These are phyloP conservation scores for Loripinus fragilis DNA, from an alignment of 2,888 invertebrate genomes.

Conservation along the genomic window DNA sequence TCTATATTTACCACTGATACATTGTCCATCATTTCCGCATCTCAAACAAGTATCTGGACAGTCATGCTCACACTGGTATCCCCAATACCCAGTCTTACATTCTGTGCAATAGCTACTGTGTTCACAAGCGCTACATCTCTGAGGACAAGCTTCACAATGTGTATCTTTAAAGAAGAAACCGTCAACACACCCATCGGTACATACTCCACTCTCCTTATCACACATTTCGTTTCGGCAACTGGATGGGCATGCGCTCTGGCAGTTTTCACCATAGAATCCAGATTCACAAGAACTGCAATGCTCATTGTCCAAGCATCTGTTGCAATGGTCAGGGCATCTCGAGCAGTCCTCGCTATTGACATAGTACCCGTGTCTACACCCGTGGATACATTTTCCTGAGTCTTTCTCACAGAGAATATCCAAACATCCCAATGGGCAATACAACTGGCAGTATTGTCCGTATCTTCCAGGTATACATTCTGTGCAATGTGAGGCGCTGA, in stretches of 20 bases:
- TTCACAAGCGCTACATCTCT: neutral
- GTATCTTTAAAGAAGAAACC: neutral
- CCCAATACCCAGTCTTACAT: constrained; percentile 3
- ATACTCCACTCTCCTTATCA: neutral
- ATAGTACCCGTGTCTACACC: neutral
- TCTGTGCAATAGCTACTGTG: neutral
- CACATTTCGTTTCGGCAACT: neutral
- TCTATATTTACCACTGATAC: neutral
- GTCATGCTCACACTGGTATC: neutral
- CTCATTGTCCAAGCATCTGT: neutral
- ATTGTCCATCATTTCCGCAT: neutral
- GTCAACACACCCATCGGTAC: neutral
- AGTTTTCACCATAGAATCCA: neutral
- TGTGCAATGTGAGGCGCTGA: neutral
- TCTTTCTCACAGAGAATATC: neutral
- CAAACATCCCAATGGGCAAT: neutral
- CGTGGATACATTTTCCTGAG: neutral
- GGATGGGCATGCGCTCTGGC: neutral
- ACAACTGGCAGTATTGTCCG: neutral
- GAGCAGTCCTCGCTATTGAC: neutral
- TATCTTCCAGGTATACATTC: neutral
- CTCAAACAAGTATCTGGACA: neutral
- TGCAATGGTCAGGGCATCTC: neutral
- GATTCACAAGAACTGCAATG: neutral
- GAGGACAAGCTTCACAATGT: neutral